Conservation (phyloP, 2,797 vertebrate genomes). For the Leucoraja ocellata region DNA sequence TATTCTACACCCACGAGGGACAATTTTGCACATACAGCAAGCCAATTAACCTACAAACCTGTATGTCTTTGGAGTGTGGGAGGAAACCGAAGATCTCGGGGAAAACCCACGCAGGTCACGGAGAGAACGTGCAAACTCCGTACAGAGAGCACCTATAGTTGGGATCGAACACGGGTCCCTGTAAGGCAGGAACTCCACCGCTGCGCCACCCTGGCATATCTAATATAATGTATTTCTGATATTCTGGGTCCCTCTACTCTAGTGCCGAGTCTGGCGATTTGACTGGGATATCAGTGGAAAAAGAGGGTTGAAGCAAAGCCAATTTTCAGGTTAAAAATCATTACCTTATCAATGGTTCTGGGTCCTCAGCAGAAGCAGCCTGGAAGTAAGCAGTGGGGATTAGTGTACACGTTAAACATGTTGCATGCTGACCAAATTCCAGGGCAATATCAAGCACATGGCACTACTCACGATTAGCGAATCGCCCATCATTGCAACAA, state of each 20-base stretch:
- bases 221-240: not conserved
- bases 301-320: not conserved
- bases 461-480: slow-evolving; percentile 56
- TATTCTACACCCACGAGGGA: too few relatives aligned
- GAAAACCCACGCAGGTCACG: too few relatives aligned
- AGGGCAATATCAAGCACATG: not conserved
- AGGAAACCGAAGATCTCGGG: too few relatives aligned
- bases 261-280: not conserved
- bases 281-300: not conserved
- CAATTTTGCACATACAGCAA: too few relatives aligned
- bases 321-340: not conserved
- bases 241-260: not conserved
- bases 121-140: too few relatives aligned
- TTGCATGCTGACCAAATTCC: not conserved
- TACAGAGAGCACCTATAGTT: too few relatives aligned
- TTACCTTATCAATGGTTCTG: not conserved
- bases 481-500: slow-evolving; percentile 53
- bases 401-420: not conserved
- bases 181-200: not conserved
- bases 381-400: not conserved
- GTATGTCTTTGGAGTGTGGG: too few relatives aligned
- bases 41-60: too few relatives aligned
- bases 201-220: not conserved
- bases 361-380: not conserved
- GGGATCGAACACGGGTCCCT: too few relatives aligned